Conservation (phyloP, 2,888 invertebrate species). For the Arctia plantaginis region DNA sequence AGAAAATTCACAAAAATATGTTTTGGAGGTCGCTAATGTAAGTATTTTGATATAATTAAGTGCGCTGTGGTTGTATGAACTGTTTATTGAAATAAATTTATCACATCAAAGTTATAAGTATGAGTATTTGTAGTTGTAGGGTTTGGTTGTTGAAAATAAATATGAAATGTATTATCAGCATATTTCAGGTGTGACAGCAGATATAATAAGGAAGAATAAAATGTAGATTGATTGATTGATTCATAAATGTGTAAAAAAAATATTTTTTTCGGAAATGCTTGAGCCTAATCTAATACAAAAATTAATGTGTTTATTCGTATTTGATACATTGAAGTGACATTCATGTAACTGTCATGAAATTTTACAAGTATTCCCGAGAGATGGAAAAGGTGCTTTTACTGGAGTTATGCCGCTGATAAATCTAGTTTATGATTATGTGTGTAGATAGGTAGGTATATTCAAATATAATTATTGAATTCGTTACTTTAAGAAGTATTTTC, state of each 20-base stretch:
- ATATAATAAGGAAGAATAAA: neutral
- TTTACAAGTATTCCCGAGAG: no score
- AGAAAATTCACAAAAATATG: conserved; percentile 74
- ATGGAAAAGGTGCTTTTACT: no score
- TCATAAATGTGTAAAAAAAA: no score
- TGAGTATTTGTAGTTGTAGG: no score
- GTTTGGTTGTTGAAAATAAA: neutral
- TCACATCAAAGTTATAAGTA: neutral
- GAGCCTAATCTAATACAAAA: neutral
- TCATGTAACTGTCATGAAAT: no score
- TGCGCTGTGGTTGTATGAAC: neutral
- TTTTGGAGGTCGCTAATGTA: conserved; percentile 77
- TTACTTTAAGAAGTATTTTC: no score
- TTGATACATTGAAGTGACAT: no score
- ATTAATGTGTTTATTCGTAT: no score
- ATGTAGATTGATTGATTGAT: neutral
- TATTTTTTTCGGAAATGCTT: neutral
- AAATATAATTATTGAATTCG: no score
- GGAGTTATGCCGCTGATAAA: no score
- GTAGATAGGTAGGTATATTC: no score
- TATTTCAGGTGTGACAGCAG: neutral
- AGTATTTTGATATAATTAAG: conserved; percentile 59
- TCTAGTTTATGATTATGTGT: no score
- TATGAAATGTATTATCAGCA: neutral
- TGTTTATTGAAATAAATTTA: neutral